Base-by-base conservation (phyloP, 2,797 vertebrate species). In the Onychomys leucogaster region DNA sequence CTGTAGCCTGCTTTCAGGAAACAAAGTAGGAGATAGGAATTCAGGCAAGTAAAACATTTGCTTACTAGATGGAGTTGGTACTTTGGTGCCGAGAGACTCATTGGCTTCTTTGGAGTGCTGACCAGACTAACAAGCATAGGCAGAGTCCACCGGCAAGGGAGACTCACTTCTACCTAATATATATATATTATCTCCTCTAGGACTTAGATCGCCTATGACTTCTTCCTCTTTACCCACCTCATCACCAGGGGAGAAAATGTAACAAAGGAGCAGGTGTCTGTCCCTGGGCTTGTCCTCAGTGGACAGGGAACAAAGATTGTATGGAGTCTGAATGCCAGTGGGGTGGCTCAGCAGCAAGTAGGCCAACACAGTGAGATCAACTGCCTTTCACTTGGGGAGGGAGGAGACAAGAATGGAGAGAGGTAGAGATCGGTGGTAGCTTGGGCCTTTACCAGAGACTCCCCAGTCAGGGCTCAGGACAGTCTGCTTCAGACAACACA, bases 1-100 rank as follows among this genome's bases (percentile, higher is more conserved):
- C 94, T 94, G 78, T 92, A 87, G 97, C 85, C 89, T 97, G 92
- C 73, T 91, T 75, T 73, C 6, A 96, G 97, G 89, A 96, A 96
- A 61, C 34, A 95, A 95, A 95, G 59, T 37, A 41, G 63, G 93
- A 97, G 67, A 41, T 87, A 84, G 57, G 78, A 12, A 78, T 97
- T 96, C 89, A 73, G 65, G 96, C 55, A 96, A 97, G 89, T 0
- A 93, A 46, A 94, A 92, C 49, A 77, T 96, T 85, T 34, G 29
- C 55, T 87, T 90, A 23, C 9, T 76, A 32, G 52, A 2, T 52
- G 19, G 27, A 32, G 19, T 59, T 92, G 7, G 19, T 89, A 8
- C 32, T 37, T 89, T 83, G 17, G 43, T 94, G 6, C 17, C 43
- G 52, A 49, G 63, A 21, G 43, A 76, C 10, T 12, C 37, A 8